phyloP scores from a whole-genome alignment of 2,113 vertebrate genomes.

The Cygnus atratus region DNA sequence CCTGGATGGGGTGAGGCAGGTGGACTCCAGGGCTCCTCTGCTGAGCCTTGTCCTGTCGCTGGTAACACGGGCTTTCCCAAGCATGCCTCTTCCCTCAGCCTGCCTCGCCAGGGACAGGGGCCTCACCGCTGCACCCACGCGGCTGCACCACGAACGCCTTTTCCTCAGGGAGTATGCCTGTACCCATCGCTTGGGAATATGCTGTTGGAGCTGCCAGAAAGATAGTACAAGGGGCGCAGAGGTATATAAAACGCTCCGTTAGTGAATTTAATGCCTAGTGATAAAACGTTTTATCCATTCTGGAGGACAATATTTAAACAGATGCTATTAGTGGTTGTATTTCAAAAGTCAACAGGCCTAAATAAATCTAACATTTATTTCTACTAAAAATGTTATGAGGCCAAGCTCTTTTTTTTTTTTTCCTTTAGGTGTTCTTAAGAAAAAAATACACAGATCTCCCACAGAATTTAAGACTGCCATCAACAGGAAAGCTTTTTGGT shows the following conservation, averaged over 20 bases:
- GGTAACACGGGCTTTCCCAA: fast-evolving
- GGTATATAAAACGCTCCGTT: neutral
- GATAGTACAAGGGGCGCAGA: neutral
- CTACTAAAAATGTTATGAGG: constrained; percentile 53
- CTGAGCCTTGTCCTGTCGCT: fast-evolving
- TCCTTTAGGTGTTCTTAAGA: constrained; percentile 67
- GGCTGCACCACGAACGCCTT: fast-evolving
- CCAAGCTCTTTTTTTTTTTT: constrained; percentile 27
- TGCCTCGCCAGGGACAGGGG: neutral
- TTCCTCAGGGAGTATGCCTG: fast-evolving
- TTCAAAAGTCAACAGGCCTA: constrained; percentile 71
- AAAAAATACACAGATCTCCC: constrained; percentile 39
- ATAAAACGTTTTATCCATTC: constrained; percentile 29
- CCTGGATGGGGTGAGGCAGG: fast-evolving
- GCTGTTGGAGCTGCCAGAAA: fast-evolving
- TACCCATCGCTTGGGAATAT: fast-evolving
- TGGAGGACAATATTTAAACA: constrained; percentile 70
- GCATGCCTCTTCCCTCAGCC: fast-evolving
- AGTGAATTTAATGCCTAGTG: constrained; percentile 22
- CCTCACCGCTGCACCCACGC: too few species aligned
- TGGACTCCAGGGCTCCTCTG: neutral
- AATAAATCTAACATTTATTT: constrained; percentile 73
- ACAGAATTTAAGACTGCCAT: constrained; percentile 47
- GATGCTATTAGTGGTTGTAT: constrained; percentile 70
- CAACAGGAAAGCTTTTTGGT: constrained; percentile 67